These are phyloP conservation scores for Ladona fulva DNA, from an alignment of 1,140 invertebrate species.

Conservation along the genomic window DNA sequence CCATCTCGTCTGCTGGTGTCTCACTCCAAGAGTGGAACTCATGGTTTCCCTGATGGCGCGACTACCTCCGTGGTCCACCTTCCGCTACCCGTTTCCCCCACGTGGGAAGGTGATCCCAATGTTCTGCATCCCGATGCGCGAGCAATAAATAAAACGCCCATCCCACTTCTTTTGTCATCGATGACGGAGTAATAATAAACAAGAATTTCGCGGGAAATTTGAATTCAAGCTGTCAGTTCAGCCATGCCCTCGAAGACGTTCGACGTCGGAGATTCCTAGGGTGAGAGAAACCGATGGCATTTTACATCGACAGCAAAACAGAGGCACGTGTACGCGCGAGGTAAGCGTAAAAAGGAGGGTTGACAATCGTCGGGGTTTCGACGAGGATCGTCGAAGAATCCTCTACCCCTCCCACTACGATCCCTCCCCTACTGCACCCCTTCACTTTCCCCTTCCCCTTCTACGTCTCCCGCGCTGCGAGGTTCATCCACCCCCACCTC, in stretches of 20 bases:
- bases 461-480: not conserved
- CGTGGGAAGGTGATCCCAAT: not conserved
- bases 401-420: not conserved
- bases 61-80: not conserved
- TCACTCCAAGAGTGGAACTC: not conserved
- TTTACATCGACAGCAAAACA: no score
- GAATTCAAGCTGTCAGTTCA: no score
- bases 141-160: no score
- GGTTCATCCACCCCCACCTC: not conserved
- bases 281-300: no score
- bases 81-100: not conserved
- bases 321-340: no score
- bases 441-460: not conserved
- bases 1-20: not conserved
- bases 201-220: no score
- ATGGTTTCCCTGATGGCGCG: not conserved
- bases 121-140: not conserved
- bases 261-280: no score
- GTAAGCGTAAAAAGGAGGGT: no score
- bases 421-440: not conserved
- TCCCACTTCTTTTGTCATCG: no score
- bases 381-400: not conserved
- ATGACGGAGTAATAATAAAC: no score
- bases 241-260: no score
- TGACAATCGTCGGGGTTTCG: not conserved